Base-by-base conservation (phyloP, 2,113 vertebrate genomes). In the Microcebus murinus region DNA sequence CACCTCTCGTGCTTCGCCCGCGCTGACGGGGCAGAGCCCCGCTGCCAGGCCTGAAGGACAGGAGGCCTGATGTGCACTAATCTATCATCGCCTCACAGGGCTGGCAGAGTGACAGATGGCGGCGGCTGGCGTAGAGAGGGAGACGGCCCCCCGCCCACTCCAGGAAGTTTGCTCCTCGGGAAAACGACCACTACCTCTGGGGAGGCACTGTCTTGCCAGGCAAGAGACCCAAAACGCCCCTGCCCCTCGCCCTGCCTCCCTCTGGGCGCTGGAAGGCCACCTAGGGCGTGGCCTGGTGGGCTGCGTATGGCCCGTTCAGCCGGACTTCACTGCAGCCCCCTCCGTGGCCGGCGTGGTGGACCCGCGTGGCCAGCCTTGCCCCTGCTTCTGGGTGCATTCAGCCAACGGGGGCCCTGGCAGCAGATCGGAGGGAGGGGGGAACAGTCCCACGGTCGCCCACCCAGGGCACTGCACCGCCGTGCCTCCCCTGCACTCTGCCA, bases 41-140 rank as follows among this genome's bases (percentile, higher is more conserved):
- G 97, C 96, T 96, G 79, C 63, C 31, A 89, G 96, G 96, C 95
- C 97, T 61, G 95, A 96, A 91, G 97, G 96, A 97, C 42, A 93
- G 96, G 77, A 97, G 96, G 93, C 97, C 94, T 97, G 96, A 97
- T 91, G 92, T 94, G 90, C 94, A n/a, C 92, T 95, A 71, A 98
- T 97, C 97, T 96, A 97, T 98, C 97, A 97, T 86, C 42, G 88
- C 90, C 95, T 95, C 91, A 14, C 8, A 1, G 4, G 2, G 84
- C 81, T 97, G 97, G 97, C 97, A 97, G 92, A 96, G 96, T 97
- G 97, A 97, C 87, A 55, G 95, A 97, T 97, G 96, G 92, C 34
- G 11, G 96, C 13, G 4, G 86, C 23, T 0, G 74, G 83, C 11
- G 5, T 12, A 0, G 74, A 0, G n/a, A 82, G 67, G 90, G 91